Evolutionary conservation across 30 jellyfish, hydroid and myxozoan species (phyloP).

Genomic region (Haliclystus octoradiatus): DNA sequence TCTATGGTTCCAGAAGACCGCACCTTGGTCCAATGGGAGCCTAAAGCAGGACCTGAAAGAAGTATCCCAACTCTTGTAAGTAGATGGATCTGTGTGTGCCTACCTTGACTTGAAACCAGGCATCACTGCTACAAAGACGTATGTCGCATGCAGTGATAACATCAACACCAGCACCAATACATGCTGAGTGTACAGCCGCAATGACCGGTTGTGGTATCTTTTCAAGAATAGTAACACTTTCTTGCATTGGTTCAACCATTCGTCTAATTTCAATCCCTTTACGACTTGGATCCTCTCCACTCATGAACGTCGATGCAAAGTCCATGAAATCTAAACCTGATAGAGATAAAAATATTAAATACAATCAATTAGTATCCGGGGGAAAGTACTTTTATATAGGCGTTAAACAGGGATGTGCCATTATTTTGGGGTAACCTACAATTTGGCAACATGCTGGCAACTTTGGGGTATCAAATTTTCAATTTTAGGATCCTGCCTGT

Average conservation of each 20-base stretch:
- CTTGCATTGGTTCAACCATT: slow-evolving; percentile 51
- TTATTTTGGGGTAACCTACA: too few species aligned
- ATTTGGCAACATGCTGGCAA: too few species aligned
- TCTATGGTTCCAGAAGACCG: too few species aligned
- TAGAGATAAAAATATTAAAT: not conserved
- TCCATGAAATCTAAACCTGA: slow-evolving; percentile 81
- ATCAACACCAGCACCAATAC: slow-evolving; percentile 95
- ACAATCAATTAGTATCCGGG: not conserved
- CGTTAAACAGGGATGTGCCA: too few species aligned
- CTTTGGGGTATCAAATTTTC: too few species aligned
- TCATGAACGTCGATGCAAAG: slow-evolving; percentile 60
- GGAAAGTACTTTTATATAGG: too few species aligned
- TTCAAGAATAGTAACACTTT: slow-evolving; percentile 58
- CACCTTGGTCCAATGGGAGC: too few species aligned
- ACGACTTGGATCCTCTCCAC: slow-evolving; percentile 63
- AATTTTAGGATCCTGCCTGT: too few species aligned
- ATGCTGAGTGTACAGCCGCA: slow-evolving; percentile 84
- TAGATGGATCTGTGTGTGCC: too few species aligned
- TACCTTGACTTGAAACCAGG: slow-evolving; percentile 91
- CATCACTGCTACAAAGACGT: slow-evolving; percentile 70
- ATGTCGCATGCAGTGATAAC: slow-evolving; percentile 81
- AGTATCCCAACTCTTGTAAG: too few species aligned
- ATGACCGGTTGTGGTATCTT: slow-evolving; percentile 84
- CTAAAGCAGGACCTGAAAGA: too few species aligned
- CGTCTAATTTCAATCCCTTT: slow-evolving; percentile 37